Base-by-base conservation (phyloP, 1,140 invertebrate species). In the Drosophila takahashii region DNA sequence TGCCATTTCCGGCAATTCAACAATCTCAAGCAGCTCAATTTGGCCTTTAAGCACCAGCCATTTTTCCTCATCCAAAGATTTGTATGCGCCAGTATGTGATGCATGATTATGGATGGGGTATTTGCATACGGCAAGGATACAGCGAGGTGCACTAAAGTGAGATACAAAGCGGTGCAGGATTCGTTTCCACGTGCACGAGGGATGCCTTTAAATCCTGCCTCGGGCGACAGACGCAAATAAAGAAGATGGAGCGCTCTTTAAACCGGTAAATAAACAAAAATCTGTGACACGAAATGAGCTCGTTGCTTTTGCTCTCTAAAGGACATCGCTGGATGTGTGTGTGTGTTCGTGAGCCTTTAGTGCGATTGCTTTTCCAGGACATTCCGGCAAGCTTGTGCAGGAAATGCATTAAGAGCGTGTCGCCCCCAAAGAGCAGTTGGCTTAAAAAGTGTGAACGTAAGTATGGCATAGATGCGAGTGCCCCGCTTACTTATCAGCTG, bases 221-320 rank as follows among this genome's bases (percentile, higher is more conserved):
- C 27, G 11, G 34, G 66, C 54, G 54, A 13, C 65, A 58, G 58
- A 58, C 50, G 59, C 51, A 59, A 50, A 59, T 42, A 61, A 56
- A 61, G 36, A 58, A 42, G 57, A 57, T 26, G 50, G 29, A 64
- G 42, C 39, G 45, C 41, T 29, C 48, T 57, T 81, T 74, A 62
- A 83, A 61, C 51, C 62, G 54, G 69, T 83, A 70, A 76, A 81
- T 83, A 83, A 83, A 83, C 79, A 74, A 69, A 60, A 81, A 77
- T 75, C 80, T 71, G 80, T 84, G 71, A 84, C 80, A 84, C 52
- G 71, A 76, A 80, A 80, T 80, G 77, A 80, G 65, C 75, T 74
- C 37, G 45, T 53, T 45, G 42, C n/a, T 32, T 15, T 18, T 50
- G 53, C 71, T 67, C 51, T 66, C 71, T 41, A 76, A 76, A 76